These are phyloP conservation scores for Drosophila neutralis DNA, from an alignment of 2,888 invertebrate genomes.

Conservation along the genomic window DNA sequence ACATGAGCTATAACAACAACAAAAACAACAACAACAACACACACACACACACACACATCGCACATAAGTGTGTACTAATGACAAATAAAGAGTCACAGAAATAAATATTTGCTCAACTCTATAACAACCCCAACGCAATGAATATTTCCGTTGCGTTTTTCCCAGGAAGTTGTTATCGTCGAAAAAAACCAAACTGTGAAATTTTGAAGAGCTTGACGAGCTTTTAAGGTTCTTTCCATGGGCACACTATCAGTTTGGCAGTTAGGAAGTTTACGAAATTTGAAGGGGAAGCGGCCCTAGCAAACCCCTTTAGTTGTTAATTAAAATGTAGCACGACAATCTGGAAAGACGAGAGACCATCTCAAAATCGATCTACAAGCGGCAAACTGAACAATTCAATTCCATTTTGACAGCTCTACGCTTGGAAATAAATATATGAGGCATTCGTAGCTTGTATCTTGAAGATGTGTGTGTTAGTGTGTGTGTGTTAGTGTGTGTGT, in stretches of 20 bases:
- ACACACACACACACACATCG: not conserved
- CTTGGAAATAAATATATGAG: constrained; percentile 51
- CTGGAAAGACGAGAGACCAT: constrained; percentile 43
- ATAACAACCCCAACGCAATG: constrained; percentile 39
- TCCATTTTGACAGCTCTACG: constrained; percentile 61
- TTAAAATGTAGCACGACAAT: constrained; percentile 65
- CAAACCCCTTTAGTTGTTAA: constrained; percentile 58
- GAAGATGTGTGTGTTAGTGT: constrained; percentile 1
- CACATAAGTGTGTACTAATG: constrained; percentile 35
- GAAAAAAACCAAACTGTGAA: not conserved
- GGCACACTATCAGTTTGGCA: constrained; percentile 11
- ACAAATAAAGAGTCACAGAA: constrained; percentile 34
- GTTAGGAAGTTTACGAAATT: not conserved
- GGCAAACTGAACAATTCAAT: constrained; percentile 63
- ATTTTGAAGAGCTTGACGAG: constrained; percentile 5
- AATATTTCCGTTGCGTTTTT: constrained; percentile 57
- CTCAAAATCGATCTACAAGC: constrained; percentile 59
- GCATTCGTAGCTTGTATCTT: constrained; percentile 38
- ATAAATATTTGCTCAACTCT: constrained; percentile 67
- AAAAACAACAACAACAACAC: not conserved
- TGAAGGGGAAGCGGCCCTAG: not conserved
- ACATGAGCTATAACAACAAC: constrained; percentile 10
- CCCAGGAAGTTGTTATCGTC: constrained; percentile 59
- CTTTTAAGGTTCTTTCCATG: constrained; percentile 1
- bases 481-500: constrained; percentile 40